Conservation (phyloP, 2,113 vertebrate species). For the Elaphurus davidianus region DNA sequence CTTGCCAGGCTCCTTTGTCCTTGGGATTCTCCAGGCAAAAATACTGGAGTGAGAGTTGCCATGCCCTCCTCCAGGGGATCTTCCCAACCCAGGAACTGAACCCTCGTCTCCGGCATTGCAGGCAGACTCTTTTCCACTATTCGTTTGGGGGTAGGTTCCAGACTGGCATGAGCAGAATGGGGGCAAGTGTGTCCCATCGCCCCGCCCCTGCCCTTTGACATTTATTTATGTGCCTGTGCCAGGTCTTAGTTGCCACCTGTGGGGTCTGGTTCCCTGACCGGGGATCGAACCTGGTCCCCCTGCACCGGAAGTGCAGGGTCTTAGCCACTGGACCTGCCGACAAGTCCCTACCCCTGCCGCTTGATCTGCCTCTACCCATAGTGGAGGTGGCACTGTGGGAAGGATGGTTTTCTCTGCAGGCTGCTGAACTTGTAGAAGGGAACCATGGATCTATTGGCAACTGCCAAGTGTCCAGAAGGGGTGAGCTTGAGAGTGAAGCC, state of each 20-base stretch:
- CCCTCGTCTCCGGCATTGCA: fast-evolving
- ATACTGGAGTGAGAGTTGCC: not conserved
- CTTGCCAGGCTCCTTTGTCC: not conserved
- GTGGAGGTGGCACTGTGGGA: not conserved
- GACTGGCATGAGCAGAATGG: not conserved
- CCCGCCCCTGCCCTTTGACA: not conserved
- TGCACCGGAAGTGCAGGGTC: not conserved
- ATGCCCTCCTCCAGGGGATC: not conserved
- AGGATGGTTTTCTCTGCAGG: not conserved
- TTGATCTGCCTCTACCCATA: not conserved
- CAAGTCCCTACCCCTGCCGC: not conserved
- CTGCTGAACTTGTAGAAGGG: not conserved
- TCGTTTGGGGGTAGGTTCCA: not conserved
- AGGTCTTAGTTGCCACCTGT: not conserved
- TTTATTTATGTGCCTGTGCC: not conserved
- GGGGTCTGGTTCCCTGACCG: not conserved
- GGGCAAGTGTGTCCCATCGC: not conserved
- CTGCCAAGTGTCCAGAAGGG: not conserved
- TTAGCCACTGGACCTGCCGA: not conserved
- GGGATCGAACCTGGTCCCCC: not conserved
- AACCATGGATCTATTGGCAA: not conserved
- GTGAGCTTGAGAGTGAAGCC: not conserved
- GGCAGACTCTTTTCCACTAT: not conserved
- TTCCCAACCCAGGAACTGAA: not conserved
- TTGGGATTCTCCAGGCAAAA: not conserved